Evolutionary conservation across 2,113 vertebrate species (phyloP).

Genomic region (Hylia prasina): DNA sequence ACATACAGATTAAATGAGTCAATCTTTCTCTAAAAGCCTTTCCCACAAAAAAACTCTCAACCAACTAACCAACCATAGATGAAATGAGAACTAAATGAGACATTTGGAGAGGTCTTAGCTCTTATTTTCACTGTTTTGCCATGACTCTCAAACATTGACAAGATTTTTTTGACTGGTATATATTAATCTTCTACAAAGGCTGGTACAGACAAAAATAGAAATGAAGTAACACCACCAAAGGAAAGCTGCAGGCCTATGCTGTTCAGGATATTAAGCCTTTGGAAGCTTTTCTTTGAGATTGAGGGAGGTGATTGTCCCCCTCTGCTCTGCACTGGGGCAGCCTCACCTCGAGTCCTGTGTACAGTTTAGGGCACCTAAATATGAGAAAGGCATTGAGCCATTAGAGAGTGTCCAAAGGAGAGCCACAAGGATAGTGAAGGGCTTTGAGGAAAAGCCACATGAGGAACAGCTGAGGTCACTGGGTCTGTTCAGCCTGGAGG

Average conservation of each 20-base stretch:
- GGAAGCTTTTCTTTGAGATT: not conserved
- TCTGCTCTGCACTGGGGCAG: not conserved
- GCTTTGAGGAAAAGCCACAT: not conserved
- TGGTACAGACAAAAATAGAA: not conserved
- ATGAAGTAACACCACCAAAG: not conserved
- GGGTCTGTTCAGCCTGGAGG: not conserved
- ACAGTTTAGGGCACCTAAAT: not conserved
- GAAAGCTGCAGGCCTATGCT: not conserved
- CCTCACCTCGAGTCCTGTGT: not conserved
- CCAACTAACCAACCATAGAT: not conserved
- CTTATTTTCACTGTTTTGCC: not conserved
- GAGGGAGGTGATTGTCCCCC: not conserved
- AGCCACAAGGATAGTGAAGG: not conserved
- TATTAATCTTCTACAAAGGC: not conserved
- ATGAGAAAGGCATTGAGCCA: not conserved
- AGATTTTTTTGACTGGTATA: not conserved
- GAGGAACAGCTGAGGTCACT: fast-evolving
- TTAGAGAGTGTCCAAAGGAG: not conserved
- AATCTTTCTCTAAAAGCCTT: not conserved
- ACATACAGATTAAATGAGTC: not conserved
- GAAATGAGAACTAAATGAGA: not conserved
- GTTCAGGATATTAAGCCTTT: not conserved
- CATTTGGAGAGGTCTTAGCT: not conserved
- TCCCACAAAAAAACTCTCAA: not conserved
- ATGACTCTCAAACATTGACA: not conserved